phyloP scores from a whole-genome alignment of 2,888 invertebrate genomes.

The Agriotes lineatus region DNA sequence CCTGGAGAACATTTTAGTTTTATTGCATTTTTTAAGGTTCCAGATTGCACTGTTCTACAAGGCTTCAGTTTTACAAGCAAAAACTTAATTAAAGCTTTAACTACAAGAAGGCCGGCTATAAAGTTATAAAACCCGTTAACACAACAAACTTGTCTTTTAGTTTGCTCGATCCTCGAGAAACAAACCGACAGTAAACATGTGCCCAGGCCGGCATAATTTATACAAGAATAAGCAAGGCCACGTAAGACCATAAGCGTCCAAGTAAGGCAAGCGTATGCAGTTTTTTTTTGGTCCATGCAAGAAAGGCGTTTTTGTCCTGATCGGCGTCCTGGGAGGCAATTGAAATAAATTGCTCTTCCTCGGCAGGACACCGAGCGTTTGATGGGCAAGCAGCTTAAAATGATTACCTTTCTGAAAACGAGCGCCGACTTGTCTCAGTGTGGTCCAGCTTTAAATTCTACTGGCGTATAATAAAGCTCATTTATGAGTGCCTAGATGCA shows the following conservation, averaged over 20 bases:
- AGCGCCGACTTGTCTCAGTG: conserved; percentile 27
- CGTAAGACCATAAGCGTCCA: conserved; percentile 3
- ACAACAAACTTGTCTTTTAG: neutral
- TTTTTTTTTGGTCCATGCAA: neutral
- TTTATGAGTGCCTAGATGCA: conserved; percentile 16
- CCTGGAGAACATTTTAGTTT: too few species aligned
- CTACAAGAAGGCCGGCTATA: too few species aligned
- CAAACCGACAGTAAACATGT: neutral
- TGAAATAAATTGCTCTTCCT: conserved; percentile 30
- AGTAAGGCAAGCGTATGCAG: conserved; percentile 6
- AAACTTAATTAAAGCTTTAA: too few species aligned
- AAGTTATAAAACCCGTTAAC: neutral
- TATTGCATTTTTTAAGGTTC: too few species aligned
- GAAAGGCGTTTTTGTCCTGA: too few species aligned
- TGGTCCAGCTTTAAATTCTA: conserved; percentile 39
- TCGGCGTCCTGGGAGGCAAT: conserved; percentile 23
- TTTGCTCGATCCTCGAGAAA: neutral
- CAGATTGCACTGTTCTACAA: too few species aligned
- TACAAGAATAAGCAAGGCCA: conserved; percentile 1
- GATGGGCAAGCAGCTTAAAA: conserved; percentile 26
- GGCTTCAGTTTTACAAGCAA: too few species aligned
- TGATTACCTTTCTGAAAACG: conserved; percentile 37
- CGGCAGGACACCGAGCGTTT: conserved; percentile 21
- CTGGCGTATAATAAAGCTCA: neutral
- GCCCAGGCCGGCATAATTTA: neutral